Conservation (phyloP, 2,113 vertebrate genomes). For the Atlantisia rogersi region DNA sequence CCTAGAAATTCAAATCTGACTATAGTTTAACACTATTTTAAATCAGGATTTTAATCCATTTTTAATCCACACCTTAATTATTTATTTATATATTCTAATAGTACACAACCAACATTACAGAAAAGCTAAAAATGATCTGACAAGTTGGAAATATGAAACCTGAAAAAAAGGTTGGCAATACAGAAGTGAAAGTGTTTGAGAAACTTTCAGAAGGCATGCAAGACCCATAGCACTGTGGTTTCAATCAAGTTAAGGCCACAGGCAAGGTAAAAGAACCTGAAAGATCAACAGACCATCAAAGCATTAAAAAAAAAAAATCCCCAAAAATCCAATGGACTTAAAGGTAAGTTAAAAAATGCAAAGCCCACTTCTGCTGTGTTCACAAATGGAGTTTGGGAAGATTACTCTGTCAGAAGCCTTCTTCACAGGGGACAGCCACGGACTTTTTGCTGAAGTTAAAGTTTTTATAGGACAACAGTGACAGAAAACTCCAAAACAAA, state of each 20-base stretch:
- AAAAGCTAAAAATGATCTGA: background rate
- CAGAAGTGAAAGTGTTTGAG: background rate
- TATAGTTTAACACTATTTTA: background rate
- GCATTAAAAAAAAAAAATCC: background rate
- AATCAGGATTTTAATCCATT: background rate
- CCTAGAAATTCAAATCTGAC: background rate
- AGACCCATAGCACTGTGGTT: background rate
- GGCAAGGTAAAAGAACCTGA: background rate
- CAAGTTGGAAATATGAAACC: background rate
- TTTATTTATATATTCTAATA: background rate
- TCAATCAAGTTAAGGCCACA: background rate
- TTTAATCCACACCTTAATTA: background rate
- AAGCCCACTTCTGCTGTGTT: background rate
- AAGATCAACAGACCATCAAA: background rate
- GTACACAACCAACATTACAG: background rate
- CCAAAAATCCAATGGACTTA: no score
- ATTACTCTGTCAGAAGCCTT: background rate
- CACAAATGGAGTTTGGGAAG: background rate
- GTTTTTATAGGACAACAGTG: accelerated
- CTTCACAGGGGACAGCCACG: background rate
- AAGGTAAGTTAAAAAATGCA: background rate
- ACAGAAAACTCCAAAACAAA: background rate
- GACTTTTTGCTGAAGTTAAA: background rate
- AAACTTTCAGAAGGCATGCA: background rate
- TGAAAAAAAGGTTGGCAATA: background rate